Evolutionary conservation across 2,888 invertebrate species (phyloP).

Genomic region (Limnephilus auricula): DNA sequence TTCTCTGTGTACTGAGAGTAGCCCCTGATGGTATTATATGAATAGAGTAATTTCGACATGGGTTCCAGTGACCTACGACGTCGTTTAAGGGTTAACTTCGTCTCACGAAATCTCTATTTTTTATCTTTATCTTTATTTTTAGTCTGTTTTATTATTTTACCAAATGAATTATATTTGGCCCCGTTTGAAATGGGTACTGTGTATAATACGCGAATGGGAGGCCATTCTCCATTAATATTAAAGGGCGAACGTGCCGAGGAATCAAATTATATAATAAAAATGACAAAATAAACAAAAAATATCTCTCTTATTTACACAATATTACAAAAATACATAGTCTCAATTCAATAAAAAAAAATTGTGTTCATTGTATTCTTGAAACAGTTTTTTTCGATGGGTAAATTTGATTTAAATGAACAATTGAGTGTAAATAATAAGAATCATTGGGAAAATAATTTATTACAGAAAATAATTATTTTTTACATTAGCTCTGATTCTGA

Average conservation of each 20-base stretch:
- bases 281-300: neutral
- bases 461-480: no score
- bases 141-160: slow-evolving; percentile 1
- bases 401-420: neutral
- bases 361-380: neutral
- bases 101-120: neutral
- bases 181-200: neutral
- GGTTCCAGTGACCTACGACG: neutral
- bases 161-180: slow-evolving; percentile 15
- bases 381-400: neutral
- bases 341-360: neutral
- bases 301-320: neutral
- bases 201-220: neutral
- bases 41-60: neutral
- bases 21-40: no score
- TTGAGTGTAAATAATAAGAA: no score
- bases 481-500: no score
- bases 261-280: neutral
- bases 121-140: neutral
- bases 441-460: no score
- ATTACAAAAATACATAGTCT: neutral
- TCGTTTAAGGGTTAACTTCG: neutral
- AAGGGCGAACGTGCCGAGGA: neutral
- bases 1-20: no score
- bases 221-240: neutral